Conservation (phyloP, 2,113 vertebrate species). For the Syngnathus typhle region DNA sequence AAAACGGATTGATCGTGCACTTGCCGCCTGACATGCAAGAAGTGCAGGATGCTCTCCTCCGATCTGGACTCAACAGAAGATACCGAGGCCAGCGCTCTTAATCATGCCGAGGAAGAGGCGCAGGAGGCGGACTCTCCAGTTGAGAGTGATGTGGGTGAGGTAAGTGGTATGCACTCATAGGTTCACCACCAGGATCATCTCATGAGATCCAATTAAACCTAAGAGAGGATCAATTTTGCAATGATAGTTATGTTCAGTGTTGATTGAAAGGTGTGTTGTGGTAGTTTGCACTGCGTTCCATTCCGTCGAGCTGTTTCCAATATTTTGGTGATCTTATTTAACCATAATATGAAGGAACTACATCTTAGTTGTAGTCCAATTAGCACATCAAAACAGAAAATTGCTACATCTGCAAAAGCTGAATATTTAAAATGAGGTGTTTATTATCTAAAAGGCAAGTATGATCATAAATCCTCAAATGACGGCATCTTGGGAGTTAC, state of each 20-base stretch:
- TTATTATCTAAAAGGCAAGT: background rate
- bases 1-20: slow-evolving; percentile 23
- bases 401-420: background rate
- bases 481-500: background rate
- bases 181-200: background rate
- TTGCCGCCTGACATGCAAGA: slow-evolving; percentile 55
- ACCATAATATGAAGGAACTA: background rate
- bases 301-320: background rate
- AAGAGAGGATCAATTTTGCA: background rate
- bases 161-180: slow-evolving; percentile 28
- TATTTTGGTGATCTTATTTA: background rate
- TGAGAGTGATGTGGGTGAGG: slow-evolving; percentile 66
- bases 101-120: slow-evolving; percentile 38
- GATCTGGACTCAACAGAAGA: slow-evolving; percentile 67
- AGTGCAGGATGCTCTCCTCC: slow-evolving; percentile 69
- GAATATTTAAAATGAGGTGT: background rate
- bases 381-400: background rate
- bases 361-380: background rate
- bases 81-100: slow-evolving; percentile 52
- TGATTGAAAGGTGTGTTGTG: background rate
- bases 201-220: background rate
- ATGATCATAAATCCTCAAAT: background rate
- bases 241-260: background rate
- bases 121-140: slow-evolving; percentile 52
- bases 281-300: background rate